Conservation (phyloP, 2,888 invertebrate genomes). For the Allygus modestus region DNA sequence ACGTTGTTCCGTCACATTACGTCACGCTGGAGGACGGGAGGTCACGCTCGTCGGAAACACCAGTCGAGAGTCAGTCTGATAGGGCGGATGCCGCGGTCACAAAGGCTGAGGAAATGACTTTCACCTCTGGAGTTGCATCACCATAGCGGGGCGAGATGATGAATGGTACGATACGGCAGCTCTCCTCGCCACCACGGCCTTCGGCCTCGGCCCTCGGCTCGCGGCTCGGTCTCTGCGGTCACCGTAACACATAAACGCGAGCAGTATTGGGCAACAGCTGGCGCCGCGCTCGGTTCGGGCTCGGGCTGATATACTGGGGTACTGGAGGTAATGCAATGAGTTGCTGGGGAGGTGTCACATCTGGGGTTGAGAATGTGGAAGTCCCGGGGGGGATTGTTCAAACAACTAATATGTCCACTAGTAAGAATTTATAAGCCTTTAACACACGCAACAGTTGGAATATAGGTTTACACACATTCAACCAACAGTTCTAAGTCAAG, state of each 20-base stretch:
- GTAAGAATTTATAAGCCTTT: too few species aligned
- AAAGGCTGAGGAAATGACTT: slow-evolving; percentile 51
- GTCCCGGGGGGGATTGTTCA: too few species aligned
- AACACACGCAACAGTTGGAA: too few species aligned
- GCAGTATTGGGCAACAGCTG: neutral
- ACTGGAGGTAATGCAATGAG: too few species aligned
- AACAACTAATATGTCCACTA: too few species aligned
- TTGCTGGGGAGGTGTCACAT: too few species aligned
- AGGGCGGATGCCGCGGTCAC: slow-evolving; percentile 34
- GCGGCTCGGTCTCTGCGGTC: neutral
- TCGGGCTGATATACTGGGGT: too few species aligned
- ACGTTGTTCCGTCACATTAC: slow-evolving; percentile 7
- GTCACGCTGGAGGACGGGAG: neutral
- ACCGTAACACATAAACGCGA: slow-evolving; percentile 15
- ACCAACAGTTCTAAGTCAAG: too few species aligned
- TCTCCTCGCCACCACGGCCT: too few species aligned
- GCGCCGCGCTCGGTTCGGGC: neutral
- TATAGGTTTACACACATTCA: too few species aligned
- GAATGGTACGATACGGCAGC: slow-evolving; percentile 23
- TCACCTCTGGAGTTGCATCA: slow-evolving; percentile 40
- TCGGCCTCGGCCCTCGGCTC: neutral
- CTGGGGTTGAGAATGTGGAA: too few species aligned
- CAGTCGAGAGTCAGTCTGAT: neutral
- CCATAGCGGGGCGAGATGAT: too few species aligned
- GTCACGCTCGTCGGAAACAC: neutral